Base-by-base conservation (phyloP, 2,888 invertebrate genomes). In the Lypha dubia region DNA sequence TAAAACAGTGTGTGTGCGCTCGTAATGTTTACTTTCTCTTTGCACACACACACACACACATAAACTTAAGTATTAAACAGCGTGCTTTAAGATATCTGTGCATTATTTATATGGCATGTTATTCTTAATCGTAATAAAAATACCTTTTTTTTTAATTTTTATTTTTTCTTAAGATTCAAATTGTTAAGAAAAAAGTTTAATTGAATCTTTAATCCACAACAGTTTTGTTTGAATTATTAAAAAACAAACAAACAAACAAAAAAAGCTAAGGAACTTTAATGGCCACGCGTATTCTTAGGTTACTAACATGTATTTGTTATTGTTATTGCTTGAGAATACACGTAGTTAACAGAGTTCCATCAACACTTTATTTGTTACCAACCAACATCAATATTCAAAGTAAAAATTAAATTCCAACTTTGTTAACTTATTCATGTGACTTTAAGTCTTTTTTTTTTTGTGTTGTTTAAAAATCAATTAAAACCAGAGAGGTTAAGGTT, bases 291-390 rank as follows among this genome's bases (percentile, higher is more conserved):
- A 98, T 98, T 97, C 97, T 98, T 97, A 96, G 97, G 97, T 96
- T 97, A 97, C 97, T 97, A 97, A 97, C 97, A 97, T 97, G 96
- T 95, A 95, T 94, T 95, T 93, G 93, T 95, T 95, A 96, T 95
- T 97, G 98, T 98, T 98, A 98, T 98, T 98, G 98, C 98, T 98
- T 98, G 97, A 98, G 98, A 98, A 98, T 98, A 98, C 98, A 98
- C 98, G 98, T 98, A 97, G 97, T 96, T 97, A 95, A 96, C 95
- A 95, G 95, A 96, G 94, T 94, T 90, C 89, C 84, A 81, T 87
- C 92, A 89, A 88, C 92, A 88, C 58, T 41, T 60, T 65, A n/a
- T 67, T 67, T 49, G 44, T 58, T 15, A n/a, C 11, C 11, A 22
- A 9, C 38, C 22, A 13, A n/a, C n/a, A n/a, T n/a, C n/a, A n/a